Evolutionary conservation across 2,797 vertebrate genomes (phyloP).

Genomic region (Ciconia nigra): DNA sequence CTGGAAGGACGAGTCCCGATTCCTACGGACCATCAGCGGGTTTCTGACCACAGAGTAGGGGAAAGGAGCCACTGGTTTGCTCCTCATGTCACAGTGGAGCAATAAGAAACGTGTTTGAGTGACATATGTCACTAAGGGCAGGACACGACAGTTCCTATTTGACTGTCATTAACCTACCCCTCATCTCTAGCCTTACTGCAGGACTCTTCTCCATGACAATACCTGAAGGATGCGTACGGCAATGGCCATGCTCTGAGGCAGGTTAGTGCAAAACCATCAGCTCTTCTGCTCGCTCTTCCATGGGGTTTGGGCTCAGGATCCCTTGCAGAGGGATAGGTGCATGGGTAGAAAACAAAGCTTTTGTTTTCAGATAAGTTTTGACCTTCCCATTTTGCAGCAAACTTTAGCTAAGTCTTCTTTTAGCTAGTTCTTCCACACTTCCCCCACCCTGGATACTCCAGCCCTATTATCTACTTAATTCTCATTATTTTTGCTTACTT

Average conservation of each 20-base stretch:
- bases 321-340: not conserved
- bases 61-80: not conserved
- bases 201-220: fast-evolving
- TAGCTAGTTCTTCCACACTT: not conserved
- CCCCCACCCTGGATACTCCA: not conserved
- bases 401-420: not conserved
- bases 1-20: not conserved
- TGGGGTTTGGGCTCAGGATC: not conserved
- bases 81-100: not conserved
- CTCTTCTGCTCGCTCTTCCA: not conserved
- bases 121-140: not conserved
- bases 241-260: not conserved
- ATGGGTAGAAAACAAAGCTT: not conserved
- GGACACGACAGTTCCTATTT: not conserved
- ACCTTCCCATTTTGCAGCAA: not conserved
- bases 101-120: not conserved
- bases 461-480: not conserved
- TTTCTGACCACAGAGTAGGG: not conserved
- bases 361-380: not conserved
- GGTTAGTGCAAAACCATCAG: not conserved
- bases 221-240: not conserved
- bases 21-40: fast-evolving
- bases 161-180: not conserved
- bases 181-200: not conserved
- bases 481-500: not conserved